phyloP scores from a whole-genome alignment of 2,888 invertebrate species.

The Tenthredo mesomela region DNA sequence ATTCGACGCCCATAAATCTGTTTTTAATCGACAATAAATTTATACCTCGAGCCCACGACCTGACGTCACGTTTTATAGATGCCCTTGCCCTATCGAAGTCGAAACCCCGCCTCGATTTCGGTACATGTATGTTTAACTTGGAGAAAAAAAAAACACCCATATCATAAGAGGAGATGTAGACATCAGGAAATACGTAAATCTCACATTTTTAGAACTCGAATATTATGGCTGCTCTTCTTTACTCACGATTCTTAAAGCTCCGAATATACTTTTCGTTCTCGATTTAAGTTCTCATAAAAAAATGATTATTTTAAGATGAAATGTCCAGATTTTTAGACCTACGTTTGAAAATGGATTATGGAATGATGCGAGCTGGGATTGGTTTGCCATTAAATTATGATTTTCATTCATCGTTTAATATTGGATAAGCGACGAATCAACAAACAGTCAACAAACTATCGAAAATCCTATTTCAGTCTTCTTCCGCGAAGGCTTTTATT shows the following conservation, averaged over 20 bases:
- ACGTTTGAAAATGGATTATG: background rate
- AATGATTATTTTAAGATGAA: background rate
- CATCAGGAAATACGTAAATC: background rate
- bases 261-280: too few relatives aligned
- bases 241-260: constrained; percentile 1
- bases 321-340: background rate
- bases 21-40: constrained; percentile 2
- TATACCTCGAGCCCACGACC: background rate
- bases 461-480: constrained; percentile 63
- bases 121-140: background rate
- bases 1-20: constrained; percentile 1
- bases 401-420: background rate
- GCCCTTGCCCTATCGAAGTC: constrained; percentile 20
- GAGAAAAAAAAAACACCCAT: background rate
- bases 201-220: constrained; percentile 17
- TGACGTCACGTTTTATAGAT: background rate
- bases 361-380: background rate
- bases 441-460: constrained; percentile 49
- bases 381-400: background rate
- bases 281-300: background rate
- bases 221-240: background rate
- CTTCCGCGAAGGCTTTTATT: constrained; percentile 61
- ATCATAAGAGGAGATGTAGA: background rate
- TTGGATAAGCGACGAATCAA: background rate
- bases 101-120: background rate